Evolutionary conservation across 2,113 vertebrate genomes (phyloP), one percentile per base, ranked within the genome.

Genomic region (Colossoma macropomum): DNA sequence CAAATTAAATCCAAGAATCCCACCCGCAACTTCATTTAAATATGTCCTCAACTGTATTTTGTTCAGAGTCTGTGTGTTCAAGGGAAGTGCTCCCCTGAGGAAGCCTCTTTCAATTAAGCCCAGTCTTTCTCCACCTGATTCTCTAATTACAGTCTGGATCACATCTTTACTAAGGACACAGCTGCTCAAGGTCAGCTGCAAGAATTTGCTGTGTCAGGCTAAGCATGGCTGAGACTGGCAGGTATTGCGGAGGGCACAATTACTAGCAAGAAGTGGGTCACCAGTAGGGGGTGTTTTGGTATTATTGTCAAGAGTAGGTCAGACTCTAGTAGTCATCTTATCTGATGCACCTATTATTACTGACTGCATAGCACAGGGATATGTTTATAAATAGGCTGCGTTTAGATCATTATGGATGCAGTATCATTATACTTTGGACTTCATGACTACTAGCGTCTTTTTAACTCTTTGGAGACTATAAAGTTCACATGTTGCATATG

Each of bases 191-290:
- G 28, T 38, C 69, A 38, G 54, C 41, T 11, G 16, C 27, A 5
- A 27, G 21, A 77, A 77, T 25, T 5, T 41, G 28, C 30, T 56
- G 65, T 75, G 73, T 77, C 65, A 70, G 17, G 32, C 13, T 32
- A 21, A 17, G 50, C 21, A 48, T 52, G 34, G 41, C 80, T 69
- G 60, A 75, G 34, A 48, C 17, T 4, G 6, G 1, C 63, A 56
- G 23, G n/a, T 66, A 27, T 71, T 78, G 54, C 59, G 34, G 21
- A 41, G 9, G 32, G 7, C 15, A 63, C 5, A 25, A 16, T 34
- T 48, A 41, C 30, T 16, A 16, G 52, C 50, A 34, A 73, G 38
- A 84, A 77, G 32, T 78, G 41, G 73, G 74, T 74, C 85, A 69
- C 78, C 82, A 50, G 19, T 38, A 50, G 59, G 10, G 59, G 68